Evolutionary conservation across 2,888 invertebrate genomes (phyloP), one percentile per base, ranked within the genome.

Genomic region (Hylaea fasciaria): DNA sequence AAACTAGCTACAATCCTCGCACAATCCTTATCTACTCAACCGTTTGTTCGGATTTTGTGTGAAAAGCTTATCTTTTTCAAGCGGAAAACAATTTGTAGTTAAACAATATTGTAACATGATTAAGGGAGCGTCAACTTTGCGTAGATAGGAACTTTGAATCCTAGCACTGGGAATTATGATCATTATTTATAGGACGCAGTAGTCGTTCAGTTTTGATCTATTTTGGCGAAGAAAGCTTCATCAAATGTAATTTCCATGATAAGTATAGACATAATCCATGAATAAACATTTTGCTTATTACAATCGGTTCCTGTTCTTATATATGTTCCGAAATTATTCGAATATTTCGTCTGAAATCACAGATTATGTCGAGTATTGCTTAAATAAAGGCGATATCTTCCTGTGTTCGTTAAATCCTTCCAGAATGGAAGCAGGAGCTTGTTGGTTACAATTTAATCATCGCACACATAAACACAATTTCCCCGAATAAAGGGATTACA

Each of bases 1-100:
- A 29, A 59, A 60, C 49, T 58, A 32, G 32, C 7, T 7, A 57
- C 62, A 62, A 46, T 53, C 52, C 64, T 65, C 65, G 64, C 1
- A 57, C 62, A 62, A 46, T 53, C 52, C 64, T 65, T 67, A 65
- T 65, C 67, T 55, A 37, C 53, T 51, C 32, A 43, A 46, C 50
- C 32, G 57, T 60, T 63, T 59, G 47, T 51, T 43, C 13, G 17
- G 51, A 49, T 54, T 60, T 32, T 13, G 51, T 48, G 37, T 9
- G 41, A 60, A 50, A 37, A 13, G 32, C 32, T 32, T 32, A 49
- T 49, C 40, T 45, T 51, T 39, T 47, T 11, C 22, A 22, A 48
- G 12, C 43, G 47, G 22, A 40, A 29, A 32, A 55, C 13, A 37
- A 37, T 17, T 56, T 16, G 17, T n/a, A 37, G 37, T 37, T 37